These are phyloP conservation scores for Anagrus nilaparvatae DNA, from an alignment of 1,140 invertebrate genomes.

Conservation along the genomic window DNA sequence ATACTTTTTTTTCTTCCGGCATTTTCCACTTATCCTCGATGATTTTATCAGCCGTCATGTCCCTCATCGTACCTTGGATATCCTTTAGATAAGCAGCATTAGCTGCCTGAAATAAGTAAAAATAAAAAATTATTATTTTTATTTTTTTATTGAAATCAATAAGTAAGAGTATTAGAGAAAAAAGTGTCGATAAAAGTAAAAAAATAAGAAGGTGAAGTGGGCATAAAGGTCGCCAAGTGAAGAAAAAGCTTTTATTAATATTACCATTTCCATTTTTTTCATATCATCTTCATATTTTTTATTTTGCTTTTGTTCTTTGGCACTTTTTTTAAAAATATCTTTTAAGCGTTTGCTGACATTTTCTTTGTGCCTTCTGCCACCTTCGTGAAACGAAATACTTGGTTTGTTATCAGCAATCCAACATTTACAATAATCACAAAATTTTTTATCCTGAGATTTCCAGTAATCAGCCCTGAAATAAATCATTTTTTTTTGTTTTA, in stretches of 20 bases:
- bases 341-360: conserved; percentile 82
- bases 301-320: conserved; percentile 64
- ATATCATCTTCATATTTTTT: conserved; percentile 71
- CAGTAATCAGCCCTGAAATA: conserved; percentile 84
- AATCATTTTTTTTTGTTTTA: too few species aligned
- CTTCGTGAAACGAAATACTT: conserved; percentile 92
- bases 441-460: conserved; percentile 92
- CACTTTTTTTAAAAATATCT: conserved; percentile 74
- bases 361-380: conserved; percentile 85
- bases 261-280: conserved; percentile 76
- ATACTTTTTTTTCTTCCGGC: conserved; percentile 13
- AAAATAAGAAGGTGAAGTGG: not conserved
- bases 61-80: conserved; percentile 55
- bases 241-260: conserved; percentile 1
- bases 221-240: not conserved
- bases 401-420: conserved; percentile 97
- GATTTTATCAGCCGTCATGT: conserved; percentile 53
- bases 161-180: not conserved
- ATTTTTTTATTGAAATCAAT: conserved; percentile 6
- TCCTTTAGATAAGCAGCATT: conserved; percentile 76
- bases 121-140: conserved; percentile 10
- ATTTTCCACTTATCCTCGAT: conserved; percentile 29
- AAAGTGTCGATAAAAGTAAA: not conserved
- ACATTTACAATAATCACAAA: conserved; percentile 95
- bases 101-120: conserved; percentile 48